Base-by-base conservation (phyloP, 2,797 vertebrate species). In the Pseudocheirus occidentalis region DNA sequence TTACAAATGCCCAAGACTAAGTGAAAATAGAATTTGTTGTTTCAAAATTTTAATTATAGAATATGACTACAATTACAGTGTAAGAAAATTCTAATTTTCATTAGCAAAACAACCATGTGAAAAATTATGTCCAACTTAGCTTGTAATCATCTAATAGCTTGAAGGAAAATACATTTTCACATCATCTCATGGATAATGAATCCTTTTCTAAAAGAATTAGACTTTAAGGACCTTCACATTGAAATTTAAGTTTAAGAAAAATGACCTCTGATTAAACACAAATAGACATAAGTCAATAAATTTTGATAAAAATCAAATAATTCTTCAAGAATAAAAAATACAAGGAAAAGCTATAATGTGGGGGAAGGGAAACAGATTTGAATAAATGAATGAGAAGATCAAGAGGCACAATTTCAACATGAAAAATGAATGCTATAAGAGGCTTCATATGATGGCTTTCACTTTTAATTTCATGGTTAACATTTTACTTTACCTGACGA, bases 401-500 rank as follows among this genome's bases (percentile, higher is more conserved):
- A 87, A 46, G 24, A 50, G 40, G 40, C 3, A 87, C 40, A 87
- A 87, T 9, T 10, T 87, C 9, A 27, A 50, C 40, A 87, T 46
- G 3, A 81, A 81, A 27, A 62, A 3, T 46, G 24, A 50, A 24
- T 50, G 2, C 40, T 87, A 87, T 28, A 11, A 50, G 73, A 87
- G 40, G 50, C 40, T 40, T 46, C 27, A 94, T n/a, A 62, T 59
- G 54, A 52, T 94, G 94, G 54, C 10, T 73, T n/a, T 91, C 55
- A 93, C 29, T 96, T 96, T 95, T 95, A 93, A 92, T 96, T 97
- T 96, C 31, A 91, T 34, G 92, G 21, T 0, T 92, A 96, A 94
- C 16, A 92, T 89, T 31, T 1, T 24, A 1, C 40, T 10, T 92
- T 99, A 99, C 99, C 99, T 99, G 99, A 98, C 99, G 99, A 14